Base-by-base conservation (phyloP, 1,140 invertebrate genomes). In the Lordiphosa mommai region DNA sequence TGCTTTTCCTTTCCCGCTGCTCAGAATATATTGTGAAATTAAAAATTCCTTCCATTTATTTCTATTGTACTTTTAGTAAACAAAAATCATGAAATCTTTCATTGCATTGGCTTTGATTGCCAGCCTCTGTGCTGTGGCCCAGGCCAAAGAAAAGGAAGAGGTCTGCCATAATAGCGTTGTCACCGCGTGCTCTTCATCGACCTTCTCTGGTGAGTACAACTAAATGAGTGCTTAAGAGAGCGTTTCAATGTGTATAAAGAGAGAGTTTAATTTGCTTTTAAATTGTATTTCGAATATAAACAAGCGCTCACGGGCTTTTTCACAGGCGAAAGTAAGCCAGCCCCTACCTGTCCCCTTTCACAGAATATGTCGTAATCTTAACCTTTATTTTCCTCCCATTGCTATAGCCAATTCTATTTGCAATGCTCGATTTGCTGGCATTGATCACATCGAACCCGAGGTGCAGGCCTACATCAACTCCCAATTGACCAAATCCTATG, bases 401-500 rank as follows among this genome's bases (percentile, higher is more conserved):
- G 9, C 49, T 16, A 36, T 23, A 50, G 65, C 40, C 41, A 82
- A 55, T 13, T 68, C 56, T 17, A 51, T 67, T n/a, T 63, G 94
- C 91, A 93, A 93, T 87, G 92, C 94, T 0, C 90, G 91, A 16
- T 95, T 92, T 87, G 94, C 93, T 14, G 91, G 91, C 30, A 92
- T 93, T 47, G 87, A 91, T 0, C 90, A 94, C 43, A 86, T 90
- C 13, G 82, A 92, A 67, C 57, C 51, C 30, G 67, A 86, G 52
- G 16, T 89, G n/a, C 74, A 88, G 61, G 88, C 90, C 6, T 95
- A 92, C 72, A 91, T 91, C 4, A 93, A 92, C 67, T 88, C 91
- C 8, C 92, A 95, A 64, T 89, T 96, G 40, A 90, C 91, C 29
- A 89, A 91, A 9, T 95, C 94, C 7, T 95, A 93, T 59, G 92